Conservation (phyloP, 2,113 vertebrate species). For the Elachura formosa region DNA sequence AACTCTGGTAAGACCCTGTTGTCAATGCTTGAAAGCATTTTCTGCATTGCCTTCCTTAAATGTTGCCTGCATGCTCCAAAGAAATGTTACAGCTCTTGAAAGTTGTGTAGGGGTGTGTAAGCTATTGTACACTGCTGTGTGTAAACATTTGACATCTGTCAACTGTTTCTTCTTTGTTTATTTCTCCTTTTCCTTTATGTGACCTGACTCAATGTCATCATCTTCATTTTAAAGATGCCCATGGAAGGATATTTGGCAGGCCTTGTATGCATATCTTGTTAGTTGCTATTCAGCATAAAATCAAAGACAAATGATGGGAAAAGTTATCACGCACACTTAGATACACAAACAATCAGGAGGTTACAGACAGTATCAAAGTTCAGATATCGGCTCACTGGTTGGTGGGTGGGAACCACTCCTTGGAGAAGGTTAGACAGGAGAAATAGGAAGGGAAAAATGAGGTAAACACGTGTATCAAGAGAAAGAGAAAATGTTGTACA, state of each 20-base stretch:
- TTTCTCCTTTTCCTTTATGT: not conserved
- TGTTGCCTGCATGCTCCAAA: not conserved
- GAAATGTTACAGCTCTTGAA: fast-evolving
- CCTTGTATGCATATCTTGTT: not conserved
- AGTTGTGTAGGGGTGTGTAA: not conserved
- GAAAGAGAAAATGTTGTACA: not conserved
- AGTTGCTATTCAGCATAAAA: not conserved
- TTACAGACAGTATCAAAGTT: not conserved
- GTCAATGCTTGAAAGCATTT: not conserved
- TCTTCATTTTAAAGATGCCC: not conserved
- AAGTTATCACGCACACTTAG: not conserved
- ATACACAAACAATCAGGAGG: not conserved
- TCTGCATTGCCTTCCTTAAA: not conserved
- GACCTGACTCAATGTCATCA: not conserved
- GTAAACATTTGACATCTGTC: not conserved
- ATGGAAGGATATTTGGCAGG: not conserved
- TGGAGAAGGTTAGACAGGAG: not conserved
- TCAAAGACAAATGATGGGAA: not conserved
- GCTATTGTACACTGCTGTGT: not conserved
- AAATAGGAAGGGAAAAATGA: not conserved
- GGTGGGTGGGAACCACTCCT: not conserved
- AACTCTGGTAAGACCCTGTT: not conserved
- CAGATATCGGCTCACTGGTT: not conserved
- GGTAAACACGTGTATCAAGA: not conserved
- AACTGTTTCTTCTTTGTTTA: not conserved